Percentiles rank a stretch among this genome's conserved stretches.
Conservation (phyloP, 2,888 invertebrate species). For the Hypena proboscidalis region DNA sequence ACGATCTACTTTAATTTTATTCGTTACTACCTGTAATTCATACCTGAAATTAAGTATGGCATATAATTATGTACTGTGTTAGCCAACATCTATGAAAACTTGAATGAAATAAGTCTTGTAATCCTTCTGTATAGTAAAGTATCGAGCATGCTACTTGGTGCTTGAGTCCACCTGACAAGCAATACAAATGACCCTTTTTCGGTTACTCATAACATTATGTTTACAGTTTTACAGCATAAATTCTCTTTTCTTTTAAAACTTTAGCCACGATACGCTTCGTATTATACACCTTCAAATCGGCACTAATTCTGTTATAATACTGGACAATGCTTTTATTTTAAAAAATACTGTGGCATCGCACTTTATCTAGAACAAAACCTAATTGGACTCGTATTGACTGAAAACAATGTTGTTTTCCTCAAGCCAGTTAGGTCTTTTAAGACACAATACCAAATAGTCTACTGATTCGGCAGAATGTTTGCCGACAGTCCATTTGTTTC, state of each 20-base stretch:
- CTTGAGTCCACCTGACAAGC: too few species aligned
- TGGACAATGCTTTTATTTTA: constrained; percentile 2
- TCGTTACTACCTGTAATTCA: too few species aligned
- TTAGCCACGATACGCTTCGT: background rate
- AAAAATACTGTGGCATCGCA: constrained; percentile 12
- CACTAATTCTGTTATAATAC: constrained; percentile 3
- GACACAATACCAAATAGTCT: constrained; percentile 12
- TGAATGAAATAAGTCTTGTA: too few species aligned
- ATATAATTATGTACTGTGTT: too few species aligned
- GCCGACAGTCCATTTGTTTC: constrained; percentile 27
- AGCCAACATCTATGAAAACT: too few species aligned
- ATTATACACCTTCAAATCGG: background rate
- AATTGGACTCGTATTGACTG: constrained; percentile 19
- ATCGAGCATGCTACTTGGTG: background rate
- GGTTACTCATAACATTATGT: too few species aligned
- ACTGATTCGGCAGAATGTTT: constrained; percentile 26
- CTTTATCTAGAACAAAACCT: constrained; percentile 29
- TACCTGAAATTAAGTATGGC: too few species aligned
- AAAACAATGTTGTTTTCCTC: constrained; percentile 14
- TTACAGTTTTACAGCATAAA: too few species aligned
- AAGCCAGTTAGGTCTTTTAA: constrained; percentile 18
- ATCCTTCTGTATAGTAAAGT: background rate
- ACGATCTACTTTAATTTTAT: too few species aligned
- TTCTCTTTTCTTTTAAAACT: too few species aligned
- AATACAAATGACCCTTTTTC: too few species aligned